Conservation (phyloP, 2,113 vertebrate species). For the Rhipidura dahli region DNA sequence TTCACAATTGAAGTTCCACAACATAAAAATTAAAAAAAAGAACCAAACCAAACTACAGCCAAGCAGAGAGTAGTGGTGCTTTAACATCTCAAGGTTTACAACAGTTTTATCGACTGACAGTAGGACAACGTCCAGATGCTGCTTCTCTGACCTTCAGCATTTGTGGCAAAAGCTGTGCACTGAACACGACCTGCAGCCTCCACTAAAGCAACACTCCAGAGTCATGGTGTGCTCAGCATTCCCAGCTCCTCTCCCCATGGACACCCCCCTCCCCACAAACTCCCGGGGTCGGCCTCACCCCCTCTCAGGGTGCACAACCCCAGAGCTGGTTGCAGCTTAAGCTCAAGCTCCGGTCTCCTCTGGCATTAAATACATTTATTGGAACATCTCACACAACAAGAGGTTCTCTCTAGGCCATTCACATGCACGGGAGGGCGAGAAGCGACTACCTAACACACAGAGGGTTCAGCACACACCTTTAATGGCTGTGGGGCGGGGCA, state of each 20-base stretch:
- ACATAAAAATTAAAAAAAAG: not conserved
- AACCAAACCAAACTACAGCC: not conserved
- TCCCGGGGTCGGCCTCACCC: not conserved
- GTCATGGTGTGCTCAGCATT: accelerated
- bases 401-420: slow-evolving; percentile 79
- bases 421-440: slow-evolving; percentile 71
- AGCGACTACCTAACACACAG: slow-evolving; percentile 57
- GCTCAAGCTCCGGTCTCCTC: not conserved
- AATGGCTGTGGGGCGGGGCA: not conserved
- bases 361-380: slow-evolving; percentile 74
- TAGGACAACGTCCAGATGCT: not conserved
- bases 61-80: not conserved
- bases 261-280: accelerated
- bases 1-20: not conserved
- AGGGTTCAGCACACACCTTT: not conserved
- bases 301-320: not conserved
- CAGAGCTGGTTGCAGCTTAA: not conserved
- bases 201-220: not conserved
- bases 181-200: not conserved
- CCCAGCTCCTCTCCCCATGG: accelerated
- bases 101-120: not conserved
- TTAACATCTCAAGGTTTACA: not conserved
- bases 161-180: not conserved
- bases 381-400: slow-evolving; percentile 76
- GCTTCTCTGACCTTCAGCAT: not conserved